A percentile compares a stretch with the other conserved stretches of the same genome.
Evolutionary conservation across 2,888 invertebrate species (phyloP).

Genomic region (Fragum fragum): DNA sequence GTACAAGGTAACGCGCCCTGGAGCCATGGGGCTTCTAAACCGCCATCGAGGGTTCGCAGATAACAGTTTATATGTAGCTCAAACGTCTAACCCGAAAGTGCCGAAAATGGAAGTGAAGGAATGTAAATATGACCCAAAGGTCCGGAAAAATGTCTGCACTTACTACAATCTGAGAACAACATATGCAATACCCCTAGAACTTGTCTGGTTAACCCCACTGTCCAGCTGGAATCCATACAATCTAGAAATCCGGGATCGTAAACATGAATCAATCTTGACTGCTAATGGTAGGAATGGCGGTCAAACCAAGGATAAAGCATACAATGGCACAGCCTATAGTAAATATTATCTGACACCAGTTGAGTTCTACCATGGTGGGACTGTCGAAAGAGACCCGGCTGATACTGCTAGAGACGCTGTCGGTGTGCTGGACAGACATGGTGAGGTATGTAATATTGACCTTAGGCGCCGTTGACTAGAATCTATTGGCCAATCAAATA

Average conservation of each 20-base stretch:
- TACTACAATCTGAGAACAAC: slow-evolving; percentile 65
- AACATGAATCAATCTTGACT: not conserved
- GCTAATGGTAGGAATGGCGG: slow-evolving; percentile 61
- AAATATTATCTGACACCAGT: slow-evolving; percentile 69
- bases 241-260: slow-evolving; percentile 6
- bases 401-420: slow-evolving; percentile 68
- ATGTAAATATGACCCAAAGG: slow-evolving; percentile 50
- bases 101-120: slow-evolving; percentile 62
- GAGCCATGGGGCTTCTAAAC: slow-evolving; percentile 56
- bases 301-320: slow-evolving; percentile 58
- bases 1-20: slow-evolving; percentile 49
- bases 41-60: slow-evolving; percentile 68
- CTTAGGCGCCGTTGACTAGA: too few relatives aligned
- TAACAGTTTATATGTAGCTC: slow-evolving; percentile 64
- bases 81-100: slow-evolving; percentile 73
- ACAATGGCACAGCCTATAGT: slow-evolving; percentile 63
- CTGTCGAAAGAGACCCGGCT: slow-evolving; percentile 60
- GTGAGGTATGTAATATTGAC: slow-evolving; percentile 49
- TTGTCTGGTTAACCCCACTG: slow-evolving; percentile 81
- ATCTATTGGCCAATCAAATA: too few relatives aligned
- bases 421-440: slow-evolving; percentile 68
- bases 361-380: slow-evolving; percentile 71
- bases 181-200: slow-evolving; percentile 82
- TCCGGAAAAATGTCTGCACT: slow-evolving; percentile 53
- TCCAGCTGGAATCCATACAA: slow-evolving; percentile 81